Percentiles rank a stretch among this genome's conserved stretches.
Conservation (phyloP, 1,140 invertebrate species). For the Eumaeus atala region DNA sequence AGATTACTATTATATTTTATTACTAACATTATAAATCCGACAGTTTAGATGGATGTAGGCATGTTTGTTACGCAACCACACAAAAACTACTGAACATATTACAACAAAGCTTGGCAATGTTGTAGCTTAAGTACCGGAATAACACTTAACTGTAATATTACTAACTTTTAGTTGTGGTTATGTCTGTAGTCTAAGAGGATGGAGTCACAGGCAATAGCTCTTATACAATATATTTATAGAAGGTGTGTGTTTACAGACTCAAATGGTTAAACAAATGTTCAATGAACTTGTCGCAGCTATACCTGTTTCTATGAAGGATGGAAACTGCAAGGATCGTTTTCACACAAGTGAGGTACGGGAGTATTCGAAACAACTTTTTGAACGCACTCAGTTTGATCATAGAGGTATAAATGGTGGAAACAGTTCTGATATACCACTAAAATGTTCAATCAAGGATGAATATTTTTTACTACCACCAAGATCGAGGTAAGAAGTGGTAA, state of each 20-base stretch:
- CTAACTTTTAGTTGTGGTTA: too few relatives aligned
- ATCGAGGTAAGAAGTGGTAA: conserved; percentile 40
- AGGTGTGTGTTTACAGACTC: conserved; percentile 4
- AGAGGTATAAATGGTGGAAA: conserved; percentile 47
- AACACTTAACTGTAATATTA: too few relatives aligned
- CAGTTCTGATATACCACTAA: conserved; percentile 37
- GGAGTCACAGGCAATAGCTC: too few relatives aligned
- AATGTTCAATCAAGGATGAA: conserved; percentile 43
- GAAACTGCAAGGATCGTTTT: not conserved
- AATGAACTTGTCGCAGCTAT: conserved; percentile 30
- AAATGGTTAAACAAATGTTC: conserved; percentile 34
- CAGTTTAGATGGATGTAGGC: too few relatives aligned
- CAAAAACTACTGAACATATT: too few relatives aligned
- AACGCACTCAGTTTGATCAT: conserved; percentile 41
- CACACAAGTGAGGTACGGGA: conserved; percentile 34
- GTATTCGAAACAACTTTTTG: conserved; percentile 42
- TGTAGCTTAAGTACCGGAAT: too few relatives aligned
- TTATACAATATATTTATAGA: too few relatives aligned
- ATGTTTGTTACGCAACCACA: too few relatives aligned
- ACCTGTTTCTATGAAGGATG: not conserved
- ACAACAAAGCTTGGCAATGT: too few relatives aligned
- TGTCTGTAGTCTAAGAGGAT: too few relatives aligned
- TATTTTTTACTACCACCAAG: conserved; percentile 53
- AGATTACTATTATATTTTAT: too few relatives aligned
- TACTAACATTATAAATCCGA: too few relatives aligned